Conservation (phyloP, 23 tunicate genomes). For the Styela clava region DNA sequence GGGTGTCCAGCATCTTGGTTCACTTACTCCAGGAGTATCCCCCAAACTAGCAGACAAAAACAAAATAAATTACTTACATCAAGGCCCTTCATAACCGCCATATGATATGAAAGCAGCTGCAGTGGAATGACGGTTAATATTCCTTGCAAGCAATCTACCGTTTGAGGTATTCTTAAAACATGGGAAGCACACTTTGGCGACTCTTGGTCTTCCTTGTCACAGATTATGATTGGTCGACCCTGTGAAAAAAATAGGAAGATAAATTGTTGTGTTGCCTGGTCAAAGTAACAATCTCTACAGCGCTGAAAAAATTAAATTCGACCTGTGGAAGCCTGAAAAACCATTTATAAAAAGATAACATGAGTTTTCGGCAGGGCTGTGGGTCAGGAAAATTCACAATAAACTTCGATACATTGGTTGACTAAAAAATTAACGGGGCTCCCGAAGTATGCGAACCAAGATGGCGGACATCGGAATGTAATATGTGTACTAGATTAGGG, state of each 20-base stretch:
- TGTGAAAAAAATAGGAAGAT: not conserved
- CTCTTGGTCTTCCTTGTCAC: slow-evolving; percentile 73
- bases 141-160: slow-evolving; percentile 96
- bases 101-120: slow-evolving; percentile 88
- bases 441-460: too few relatives aligned
- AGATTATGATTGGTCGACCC: slow-evolving; percentile 95
- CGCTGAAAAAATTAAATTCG: not conserved
- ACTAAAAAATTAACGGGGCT: too few relatives aligned
- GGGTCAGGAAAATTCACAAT: too few relatives aligned
- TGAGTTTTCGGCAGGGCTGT: not conserved
- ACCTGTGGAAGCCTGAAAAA: too few relatives aligned
- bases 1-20: too few relatives aligned
- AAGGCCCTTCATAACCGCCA: slow-evolving; percentile 93
- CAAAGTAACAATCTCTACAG: not conserved
- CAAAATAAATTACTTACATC: slow-evolving; percentile 77
- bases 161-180: slow-evolving; percentile 80
- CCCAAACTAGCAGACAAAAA: too few relatives aligned
- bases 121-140: slow-evolving; percentile 93
- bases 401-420: too few relatives aligned
- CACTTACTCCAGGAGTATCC: too few relatives aligned
- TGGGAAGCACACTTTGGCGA: slow-evolving; percentile 76
- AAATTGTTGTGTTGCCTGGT: not conserved
- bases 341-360: too few relatives aligned
- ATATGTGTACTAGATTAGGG: too few relatives aligned
- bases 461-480: too few relatives aligned